Percentiles rank a stretch among this genome's conserved stretches.
These are phyloP conservation scores for Etheostoma nigrum DNA, from an alignment of 2,797 vertebrate genomes.

Conservation along the genomic window DNA sequence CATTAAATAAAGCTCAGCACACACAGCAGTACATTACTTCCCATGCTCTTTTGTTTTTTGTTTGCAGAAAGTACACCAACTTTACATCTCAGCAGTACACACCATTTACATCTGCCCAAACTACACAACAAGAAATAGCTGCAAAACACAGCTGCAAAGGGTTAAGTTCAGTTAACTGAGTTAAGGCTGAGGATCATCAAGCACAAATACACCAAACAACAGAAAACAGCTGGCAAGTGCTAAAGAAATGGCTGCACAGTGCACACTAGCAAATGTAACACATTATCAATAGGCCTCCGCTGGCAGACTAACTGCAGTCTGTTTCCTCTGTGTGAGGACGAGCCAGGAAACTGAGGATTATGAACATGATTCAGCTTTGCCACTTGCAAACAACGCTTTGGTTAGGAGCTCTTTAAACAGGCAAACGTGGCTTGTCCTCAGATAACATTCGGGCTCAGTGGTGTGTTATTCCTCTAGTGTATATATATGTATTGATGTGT, in stretches of 20 bases:
- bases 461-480: not conserved
- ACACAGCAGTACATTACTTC: not conserved
- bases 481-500: not conserved
- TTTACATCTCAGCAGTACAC: not conserved
- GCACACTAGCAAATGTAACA: not conserved
- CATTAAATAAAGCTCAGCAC: slow-evolving; percentile 10
- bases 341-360: not conserved
- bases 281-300: not conserved
- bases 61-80: not conserved
- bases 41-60: not conserved
- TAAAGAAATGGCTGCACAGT: not conserved
- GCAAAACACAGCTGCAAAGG: not conserved
- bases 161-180: not conserved
- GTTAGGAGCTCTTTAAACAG: not conserved
- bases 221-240: slow-evolving; percentile 6
- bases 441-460: not conserved
- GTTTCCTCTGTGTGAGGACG: not conserved
- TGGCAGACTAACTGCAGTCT: not conserved
- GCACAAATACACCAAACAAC: not conserved
- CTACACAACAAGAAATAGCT: not conserved
- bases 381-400: too few species aligned
- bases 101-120: not conserved
- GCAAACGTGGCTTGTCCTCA: too few species aligned
- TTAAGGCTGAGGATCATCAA: not conserved
- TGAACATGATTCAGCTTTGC: not conserved